Evolutionary conservation across 2,113 vertebrate species (phyloP).

Genomic region (Sialia sialis): DNA sequence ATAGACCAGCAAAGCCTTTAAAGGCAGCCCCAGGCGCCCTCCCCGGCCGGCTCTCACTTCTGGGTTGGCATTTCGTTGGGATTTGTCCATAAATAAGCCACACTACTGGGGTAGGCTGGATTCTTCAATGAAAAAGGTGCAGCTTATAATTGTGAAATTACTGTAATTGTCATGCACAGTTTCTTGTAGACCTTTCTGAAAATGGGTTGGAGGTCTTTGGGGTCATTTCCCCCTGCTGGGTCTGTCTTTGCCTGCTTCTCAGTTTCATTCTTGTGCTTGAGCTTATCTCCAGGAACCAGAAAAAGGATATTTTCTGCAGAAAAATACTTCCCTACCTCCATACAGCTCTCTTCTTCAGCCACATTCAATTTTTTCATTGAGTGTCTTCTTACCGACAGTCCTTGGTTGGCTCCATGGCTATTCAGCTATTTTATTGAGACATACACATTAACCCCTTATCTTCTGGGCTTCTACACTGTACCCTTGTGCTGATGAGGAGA

Average conservation of each 20-base stretch:
- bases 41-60: too few relatives aligned
- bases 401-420: not conserved
- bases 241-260: not conserved
- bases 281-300: not conserved
- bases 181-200: not conserved
- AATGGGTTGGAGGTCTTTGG: not conserved
- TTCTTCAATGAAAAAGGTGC: too few relatives aligned
- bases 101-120: too few relatives aligned
- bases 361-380: not conserved
- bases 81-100: too few relatives aligned
- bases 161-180: not conserved
- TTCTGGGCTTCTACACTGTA: not conserved
- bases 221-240: accelerated
- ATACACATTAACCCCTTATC: not conserved
- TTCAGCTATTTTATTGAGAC: not conserved
- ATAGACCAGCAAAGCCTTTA: too few relatives aligned
- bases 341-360: not conserved
- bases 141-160: too few relatives aligned
- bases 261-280: not conserved
- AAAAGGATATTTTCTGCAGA: not conserved
- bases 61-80: too few relatives aligned
- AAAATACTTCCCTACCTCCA: not conserved
- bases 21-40: too few relatives aligned
- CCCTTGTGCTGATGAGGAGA: not conserved
- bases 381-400: not conserved